Percentiles rank a stretch among this genome's conserved stretches.
Conservation (phyloP, 2,888 invertebrate species). For the Drosophila flavopinicola region DNA sequence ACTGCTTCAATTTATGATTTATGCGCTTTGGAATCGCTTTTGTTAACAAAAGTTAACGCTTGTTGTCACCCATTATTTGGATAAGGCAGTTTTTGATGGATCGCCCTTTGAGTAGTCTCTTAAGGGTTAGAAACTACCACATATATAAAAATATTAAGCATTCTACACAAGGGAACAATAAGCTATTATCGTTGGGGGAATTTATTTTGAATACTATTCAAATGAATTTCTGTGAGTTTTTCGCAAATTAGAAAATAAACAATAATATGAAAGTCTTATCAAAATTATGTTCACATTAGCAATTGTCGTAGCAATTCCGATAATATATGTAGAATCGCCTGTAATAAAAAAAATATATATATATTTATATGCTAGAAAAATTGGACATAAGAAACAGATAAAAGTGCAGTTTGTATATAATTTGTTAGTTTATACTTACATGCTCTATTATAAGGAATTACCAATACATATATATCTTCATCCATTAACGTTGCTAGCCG, state of each 20-base stretch:
- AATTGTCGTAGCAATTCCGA: background rate
- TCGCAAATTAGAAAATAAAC: background rate
- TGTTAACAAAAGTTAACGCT: conserved; percentile 12
- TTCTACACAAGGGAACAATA: conserved; percentile 9
- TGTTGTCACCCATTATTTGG: conserved; percentile 3
- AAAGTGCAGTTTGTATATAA: background rate
- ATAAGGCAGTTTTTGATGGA: conserved; percentile 20
- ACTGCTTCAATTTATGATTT: conserved; percentile 12
- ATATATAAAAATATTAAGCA: background rate
- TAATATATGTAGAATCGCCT: background rate
- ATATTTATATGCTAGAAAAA: no score
- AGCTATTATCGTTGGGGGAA: background rate
- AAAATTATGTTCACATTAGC: background rate
- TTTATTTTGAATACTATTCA: no score
- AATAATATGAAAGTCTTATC: no score
- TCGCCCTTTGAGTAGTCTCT: conserved; percentile 3
- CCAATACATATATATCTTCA: background rate
- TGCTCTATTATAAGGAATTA: background rate
- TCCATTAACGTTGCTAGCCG: background rate
- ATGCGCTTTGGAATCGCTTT: conserved; percentile 5
- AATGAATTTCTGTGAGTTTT: no score
- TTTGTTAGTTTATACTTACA: background rate
- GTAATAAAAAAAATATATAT: background rate
- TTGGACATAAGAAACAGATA: no score
- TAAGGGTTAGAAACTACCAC: background rate